Evolutionary conservation across 2,113 vertebrate genomes (phyloP).

Genomic region (Ariopsis seemanni): DNA sequence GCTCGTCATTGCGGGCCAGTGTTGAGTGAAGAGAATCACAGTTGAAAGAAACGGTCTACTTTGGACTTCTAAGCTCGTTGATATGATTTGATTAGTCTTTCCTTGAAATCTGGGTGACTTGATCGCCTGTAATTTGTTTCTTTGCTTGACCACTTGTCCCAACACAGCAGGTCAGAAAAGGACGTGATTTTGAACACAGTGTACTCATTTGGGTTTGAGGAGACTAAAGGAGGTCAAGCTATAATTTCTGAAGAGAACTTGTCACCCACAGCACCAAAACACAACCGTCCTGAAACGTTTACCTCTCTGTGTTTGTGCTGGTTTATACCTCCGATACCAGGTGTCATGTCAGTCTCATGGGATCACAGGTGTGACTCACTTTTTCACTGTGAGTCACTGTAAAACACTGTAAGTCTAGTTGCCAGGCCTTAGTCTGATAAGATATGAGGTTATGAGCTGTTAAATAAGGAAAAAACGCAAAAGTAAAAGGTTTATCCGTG

Average conservation of each 20-base stretch:
- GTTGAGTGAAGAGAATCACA: not conserved
- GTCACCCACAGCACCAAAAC: not conserved
- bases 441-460: not conserved
- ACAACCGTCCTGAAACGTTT: not conserved
- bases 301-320: not conserved
- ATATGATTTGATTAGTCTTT: not conserved
- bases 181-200: not conserved
- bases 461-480: not conserved
- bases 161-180: not conserved
- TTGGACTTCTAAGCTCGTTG: not conserved
- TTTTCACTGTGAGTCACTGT: not conserved
- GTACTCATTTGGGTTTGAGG: not conserved
- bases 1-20: not conserved
- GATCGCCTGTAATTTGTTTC: not conserved
- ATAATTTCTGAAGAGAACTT: not conserved
- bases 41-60: not conserved
- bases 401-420: too few relatives aligned
- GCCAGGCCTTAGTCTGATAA: not conserved
- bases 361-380: constrained; percentile 3
- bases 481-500: not conserved
- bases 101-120: not conserved
- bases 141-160: not conserved
- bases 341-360: not conserved
- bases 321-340: not conserved
- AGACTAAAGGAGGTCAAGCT: not conserved